Evolutionary conservation across 1,140 invertebrate species (phyloP).

Genomic region (Procambarus clarkii): DNA sequence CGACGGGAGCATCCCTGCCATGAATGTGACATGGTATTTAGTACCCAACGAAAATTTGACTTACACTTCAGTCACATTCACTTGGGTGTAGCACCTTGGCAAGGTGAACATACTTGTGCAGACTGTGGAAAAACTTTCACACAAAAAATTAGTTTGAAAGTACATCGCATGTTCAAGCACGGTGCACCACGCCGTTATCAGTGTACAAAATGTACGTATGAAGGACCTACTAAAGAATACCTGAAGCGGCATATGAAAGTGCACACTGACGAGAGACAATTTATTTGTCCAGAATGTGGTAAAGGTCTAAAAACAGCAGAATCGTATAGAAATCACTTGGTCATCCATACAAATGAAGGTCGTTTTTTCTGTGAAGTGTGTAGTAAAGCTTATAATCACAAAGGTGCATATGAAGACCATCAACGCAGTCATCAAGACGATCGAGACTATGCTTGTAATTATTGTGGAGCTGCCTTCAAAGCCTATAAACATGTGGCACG

Average conservation of each 20-base stretch:
- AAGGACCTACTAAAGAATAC: constrained; percentile 53
- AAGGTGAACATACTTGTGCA: constrained; percentile 22
- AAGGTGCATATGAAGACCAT: constrained; percentile 59
- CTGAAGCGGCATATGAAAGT: constrained; percentile 58
- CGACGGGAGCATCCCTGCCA: constrained; percentile 41
- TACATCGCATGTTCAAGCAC: constrained; percentile 63
- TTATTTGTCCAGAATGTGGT: constrained; percentile 34
- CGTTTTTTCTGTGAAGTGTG: constrained; percentile 47
- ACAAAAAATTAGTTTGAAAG: constrained; percentile 54
- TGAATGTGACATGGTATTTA: constrained; percentile 47
- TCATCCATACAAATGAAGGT: constrained; percentile 55
- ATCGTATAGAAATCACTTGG: constrained; percentile 55
- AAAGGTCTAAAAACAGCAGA: constrained; percentile 53
- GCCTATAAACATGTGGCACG: constrained; percentile 59
- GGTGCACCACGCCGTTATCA: constrained; percentile 51
- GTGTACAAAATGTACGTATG: constrained; percentile 47
- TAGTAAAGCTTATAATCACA: constrained; percentile 58
- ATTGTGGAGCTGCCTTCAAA: constrained; percentile 58
- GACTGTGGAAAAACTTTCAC: constrained; percentile 55
- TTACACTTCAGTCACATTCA: constrained; percentile 55
- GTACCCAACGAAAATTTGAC: constrained; percentile 53
- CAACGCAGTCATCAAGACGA: constrained; percentile 24
- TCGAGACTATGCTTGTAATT: constrained; percentile 51
- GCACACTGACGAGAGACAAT: constrained; percentile 47
- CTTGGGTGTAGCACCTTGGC: constrained; percentile 55